phyloP scores from a whole-genome alignment of 2,113 vertebrate species.

The Urocolius indicus region DNA sequence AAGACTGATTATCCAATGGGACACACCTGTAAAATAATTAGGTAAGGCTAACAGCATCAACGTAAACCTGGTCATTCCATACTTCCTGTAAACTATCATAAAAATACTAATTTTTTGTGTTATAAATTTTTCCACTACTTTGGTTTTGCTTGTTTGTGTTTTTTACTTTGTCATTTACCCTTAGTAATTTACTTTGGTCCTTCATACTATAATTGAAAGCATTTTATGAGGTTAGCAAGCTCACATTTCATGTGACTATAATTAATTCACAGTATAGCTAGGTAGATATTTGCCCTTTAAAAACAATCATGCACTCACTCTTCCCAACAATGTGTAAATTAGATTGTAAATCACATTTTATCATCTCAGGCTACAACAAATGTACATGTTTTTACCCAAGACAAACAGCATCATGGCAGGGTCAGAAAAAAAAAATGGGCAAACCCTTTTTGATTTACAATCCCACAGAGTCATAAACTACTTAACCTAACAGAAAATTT shows the following conservation, averaged over 20 bases:
- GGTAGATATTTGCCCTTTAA: background rate
- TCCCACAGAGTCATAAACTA: background rate
- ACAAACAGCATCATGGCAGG: background rate
- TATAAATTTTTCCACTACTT: background rate
- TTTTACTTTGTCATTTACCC: background rate
- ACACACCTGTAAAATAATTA: background rate
- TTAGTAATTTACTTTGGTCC: background rate
- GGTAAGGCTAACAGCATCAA: background rate
- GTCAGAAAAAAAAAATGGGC: background rate
- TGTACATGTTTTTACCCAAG: background rate
- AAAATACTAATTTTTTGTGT: background rate
- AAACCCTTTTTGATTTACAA: background rate
- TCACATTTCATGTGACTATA: background rate
- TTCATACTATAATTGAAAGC: background rate
- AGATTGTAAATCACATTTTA: background rate
- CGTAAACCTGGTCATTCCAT: background rate
- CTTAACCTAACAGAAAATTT: background rate
- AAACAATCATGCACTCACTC: background rate
- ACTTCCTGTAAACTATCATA: background rate
- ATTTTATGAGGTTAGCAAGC: background rate
- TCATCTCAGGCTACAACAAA: background rate
- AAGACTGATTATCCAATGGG: background rate
- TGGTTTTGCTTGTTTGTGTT: background rate
- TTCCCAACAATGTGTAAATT: background rate
- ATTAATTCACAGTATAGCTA: background rate